These are phyloP conservation scores for Hiodon alosoides DNA, from an alignment of 2,113 vertebrate genomes.

Conservation along the genomic window DNA sequence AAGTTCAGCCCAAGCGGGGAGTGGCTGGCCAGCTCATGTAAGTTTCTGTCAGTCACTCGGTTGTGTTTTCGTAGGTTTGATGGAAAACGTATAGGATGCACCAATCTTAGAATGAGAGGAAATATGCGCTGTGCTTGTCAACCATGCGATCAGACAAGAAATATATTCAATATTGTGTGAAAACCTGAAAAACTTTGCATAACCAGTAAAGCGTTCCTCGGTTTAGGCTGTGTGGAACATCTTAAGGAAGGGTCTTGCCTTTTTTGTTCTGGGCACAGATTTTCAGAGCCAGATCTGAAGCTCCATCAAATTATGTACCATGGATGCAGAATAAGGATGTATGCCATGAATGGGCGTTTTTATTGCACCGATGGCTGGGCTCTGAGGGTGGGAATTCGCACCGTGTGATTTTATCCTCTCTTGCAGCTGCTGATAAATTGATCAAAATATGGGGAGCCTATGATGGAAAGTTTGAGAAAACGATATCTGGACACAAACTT, in stretches of 20 bases:
- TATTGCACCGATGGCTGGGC: neutral
- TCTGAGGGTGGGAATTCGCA: neutral
- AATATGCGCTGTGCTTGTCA: neutral
- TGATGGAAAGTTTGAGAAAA: constrained; percentile 98
- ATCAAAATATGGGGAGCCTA: constrained; percentile 99
- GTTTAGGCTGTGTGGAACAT: too few species aligned
- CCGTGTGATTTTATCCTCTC: constrained; percentile 17
- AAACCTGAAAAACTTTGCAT: too few species aligned
- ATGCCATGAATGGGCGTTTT: too few species aligned
- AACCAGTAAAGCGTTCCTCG: too few species aligned
- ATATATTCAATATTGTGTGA: too few species aligned
- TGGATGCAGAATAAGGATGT: too few species aligned
- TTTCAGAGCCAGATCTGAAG: neutral
- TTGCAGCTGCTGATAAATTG: constrained; percentile 91
- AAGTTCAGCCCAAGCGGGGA: constrained; percentile 98
- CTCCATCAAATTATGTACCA: too few species aligned
- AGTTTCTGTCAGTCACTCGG: constrained; percentile 47
- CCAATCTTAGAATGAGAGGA: too few species aligned
- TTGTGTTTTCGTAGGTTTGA: too few species aligned
- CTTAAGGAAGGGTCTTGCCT: neutral
- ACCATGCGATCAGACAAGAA: neutral
- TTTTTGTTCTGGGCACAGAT: neutral
- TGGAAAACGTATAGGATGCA: too few species aligned
- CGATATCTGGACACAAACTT: constrained; percentile 94
- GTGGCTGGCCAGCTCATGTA: constrained; percentile 97